A percentile compares a stretch with the other conserved stretches of the same genome.
phyloP scores from a whole-genome alignment of 2,113 vertebrate species.

The Otis tarda region DNA sequence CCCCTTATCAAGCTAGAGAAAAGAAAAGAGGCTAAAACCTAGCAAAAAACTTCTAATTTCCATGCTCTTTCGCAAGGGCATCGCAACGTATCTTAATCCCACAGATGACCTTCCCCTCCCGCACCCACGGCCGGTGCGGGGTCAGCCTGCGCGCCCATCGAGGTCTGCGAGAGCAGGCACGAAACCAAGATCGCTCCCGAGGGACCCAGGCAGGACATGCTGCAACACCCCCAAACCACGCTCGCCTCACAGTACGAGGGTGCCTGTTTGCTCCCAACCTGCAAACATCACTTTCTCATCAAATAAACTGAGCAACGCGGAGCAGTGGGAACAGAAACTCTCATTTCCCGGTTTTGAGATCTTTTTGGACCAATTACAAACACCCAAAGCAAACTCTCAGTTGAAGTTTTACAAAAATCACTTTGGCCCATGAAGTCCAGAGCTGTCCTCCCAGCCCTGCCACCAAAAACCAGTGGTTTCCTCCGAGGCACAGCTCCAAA shows the following conservation, averaged over 20 bases:
- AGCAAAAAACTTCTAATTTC: background rate
- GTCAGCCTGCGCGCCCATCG: background rate
- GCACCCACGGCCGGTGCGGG: rapidly evolving
- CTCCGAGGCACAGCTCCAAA: background rate
- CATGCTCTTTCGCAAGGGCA: rapidly evolving
- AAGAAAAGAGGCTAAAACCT: background rate
- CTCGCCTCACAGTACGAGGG: background rate
- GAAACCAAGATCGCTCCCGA: rapidly evolving
- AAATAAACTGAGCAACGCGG: rapidly evolving
- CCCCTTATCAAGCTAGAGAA: background rate
- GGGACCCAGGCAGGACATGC: background rate
- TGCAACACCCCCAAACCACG: background rate
- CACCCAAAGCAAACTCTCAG: background rate
- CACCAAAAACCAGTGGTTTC: background rate
- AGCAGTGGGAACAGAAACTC: background rate
- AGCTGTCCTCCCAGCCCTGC: background rate
- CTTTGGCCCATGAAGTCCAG: background rate
- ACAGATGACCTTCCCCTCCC: background rate
- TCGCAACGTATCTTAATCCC: background rate
- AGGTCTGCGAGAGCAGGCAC: background rate
- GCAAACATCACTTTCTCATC: background rate
- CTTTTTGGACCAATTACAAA: background rate
- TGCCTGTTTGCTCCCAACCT: background rate
- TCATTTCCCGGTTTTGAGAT: background rate
- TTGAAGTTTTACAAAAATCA: background rate